Evolutionary conservation across 2,113 vertebrate genomes (phyloP), one percentile per base, ranked within the genome.

Genomic region (Zapus hudsonius): DNA sequence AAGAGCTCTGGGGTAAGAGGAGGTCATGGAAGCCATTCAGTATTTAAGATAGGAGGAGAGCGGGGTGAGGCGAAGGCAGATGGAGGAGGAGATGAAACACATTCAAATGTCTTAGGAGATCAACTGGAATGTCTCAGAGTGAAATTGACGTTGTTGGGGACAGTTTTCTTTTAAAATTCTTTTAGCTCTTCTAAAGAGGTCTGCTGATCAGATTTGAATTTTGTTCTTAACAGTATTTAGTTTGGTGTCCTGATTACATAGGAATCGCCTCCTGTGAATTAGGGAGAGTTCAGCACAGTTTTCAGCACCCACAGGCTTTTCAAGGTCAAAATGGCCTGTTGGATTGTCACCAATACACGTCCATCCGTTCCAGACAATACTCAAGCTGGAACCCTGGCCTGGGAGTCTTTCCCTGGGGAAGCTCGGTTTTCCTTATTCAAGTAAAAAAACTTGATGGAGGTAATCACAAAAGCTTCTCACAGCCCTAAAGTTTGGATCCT

Each of bases 121-220:
- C 76, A 73, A 17, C 80, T 57, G 67, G 89, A 74, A 33, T 85
- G 55, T 59, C 64, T 79, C 73, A 67, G 38, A 64, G 66, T 78
- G 75, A 95, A 88, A 85, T 22, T 22, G 55, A 90, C 64, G 55
- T 89, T 84, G 12, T 94, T 74, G 63, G 36, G 33, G 40, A 92
- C 29, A 81, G 94, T 94, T 55, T 74, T 66, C 74, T 94, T 82
- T 93, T 61, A 89, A 87, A 91, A 87, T 87, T 69, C 76, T 89
- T 92, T 89, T 67, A 44, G 17, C 89, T 87, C 61, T 93, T 89
- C 73, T 85, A 85, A 93, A 88, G 74, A 90, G 69, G 74, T 33
- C 73, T 73, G 52, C 84, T 78, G 74, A 89, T 89, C 95, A 87
- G 73, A 92, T 93, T 94, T 95, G 84, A 89, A 84, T 91, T 95